Evolutionary conservation across 2,888 invertebrate genomes (phyloP).

Genomic region (Nomada flava): DNA sequence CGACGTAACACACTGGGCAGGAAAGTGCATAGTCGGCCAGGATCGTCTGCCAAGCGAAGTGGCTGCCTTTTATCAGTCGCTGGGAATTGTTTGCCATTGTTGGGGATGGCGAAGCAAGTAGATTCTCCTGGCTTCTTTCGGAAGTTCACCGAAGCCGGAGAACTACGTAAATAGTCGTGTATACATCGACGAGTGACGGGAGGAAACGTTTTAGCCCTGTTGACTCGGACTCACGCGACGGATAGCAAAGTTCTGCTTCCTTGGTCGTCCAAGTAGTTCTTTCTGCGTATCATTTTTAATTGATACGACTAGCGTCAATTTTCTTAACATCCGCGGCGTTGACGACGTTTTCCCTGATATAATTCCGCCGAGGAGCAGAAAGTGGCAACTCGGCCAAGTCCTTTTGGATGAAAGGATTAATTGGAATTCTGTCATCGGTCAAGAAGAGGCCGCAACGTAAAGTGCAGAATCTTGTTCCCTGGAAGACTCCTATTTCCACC

Average conservation of each 20-base stretch:
- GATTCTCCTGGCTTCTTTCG: constrained; percentile 22
- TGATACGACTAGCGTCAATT: too few species aligned
- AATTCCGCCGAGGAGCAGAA: too few species aligned
- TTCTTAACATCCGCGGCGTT: neutral
- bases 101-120: constrained; percentile 31
- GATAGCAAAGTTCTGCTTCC: neutral
- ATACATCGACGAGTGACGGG: constrained; percentile 15
- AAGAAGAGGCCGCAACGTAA: neutral
- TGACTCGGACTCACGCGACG: constrained; percentile 17
- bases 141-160: constrained; percentile 28
- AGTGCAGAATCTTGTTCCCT: constrained; percentile 9
- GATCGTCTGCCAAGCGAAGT: constrained; percentile 52
- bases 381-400: neutral
- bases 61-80: constrained; percentile 56
- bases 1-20: constrained; percentile 4
- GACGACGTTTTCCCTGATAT: neutral
- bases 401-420: neutral
- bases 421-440: neutral
- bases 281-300: neutral
- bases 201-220: constrained; percentile 25
- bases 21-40: constrained; percentile 30
- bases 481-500: neutral
- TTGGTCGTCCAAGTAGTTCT: too few species aligned
- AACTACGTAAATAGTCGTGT: constrained; percentile 52
- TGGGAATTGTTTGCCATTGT: constrained; percentile 61